Base-by-base conservation (phyloP, 2,888 invertebrate species). In the Mimachlamys varia region DNA sequence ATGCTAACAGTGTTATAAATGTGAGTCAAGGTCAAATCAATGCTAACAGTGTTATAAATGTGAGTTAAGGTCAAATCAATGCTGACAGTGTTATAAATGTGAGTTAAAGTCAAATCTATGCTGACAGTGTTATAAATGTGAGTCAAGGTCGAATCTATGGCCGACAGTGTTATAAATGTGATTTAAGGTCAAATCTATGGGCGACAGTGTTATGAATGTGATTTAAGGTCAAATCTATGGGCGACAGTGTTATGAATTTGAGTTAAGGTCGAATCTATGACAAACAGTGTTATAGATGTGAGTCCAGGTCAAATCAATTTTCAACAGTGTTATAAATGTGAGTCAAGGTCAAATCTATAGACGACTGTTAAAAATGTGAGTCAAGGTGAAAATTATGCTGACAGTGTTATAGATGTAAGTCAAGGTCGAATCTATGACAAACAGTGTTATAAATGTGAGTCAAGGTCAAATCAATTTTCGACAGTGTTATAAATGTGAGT, bases 181-280 rank as follows among this genome's bases (percentile, higher is more conserved):
- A 33, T 17, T 44, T 27, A 88, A 49, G 88, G 88, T 88, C 44
- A 50, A 27, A 50, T 44, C 1, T 88, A 44, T 50, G 7, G 22
- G 10, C 5, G 88, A 49, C n/a, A 88, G 44, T n/a, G 91, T 93
- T n/a, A 96, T 96, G 7, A 96, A 96, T 93, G 97, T 97, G 94
- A 33, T 17, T 44, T 10, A 88, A 49, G 88, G 88, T 88, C 44
- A 50, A 50, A 50, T 44, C 15, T 44, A 12, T 50, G 13, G 38
- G n/a, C 22, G 15, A 49, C n/a, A 88, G 44, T 27, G 91, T 93
- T n/a, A 96, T 96, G 7, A 96, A 96, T 93, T 97, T 97, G 94
- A 33, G 27, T 44, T 10, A 88, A 49, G 88, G 44, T 88, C 44
- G 27, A 50, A 50, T 44, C 15, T 88, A 12, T 50, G n/a, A 19